Base-by-base conservation (phyloP, 2,888 invertebrate genomes). In the Sarcophaga caerulescens region DNA sequence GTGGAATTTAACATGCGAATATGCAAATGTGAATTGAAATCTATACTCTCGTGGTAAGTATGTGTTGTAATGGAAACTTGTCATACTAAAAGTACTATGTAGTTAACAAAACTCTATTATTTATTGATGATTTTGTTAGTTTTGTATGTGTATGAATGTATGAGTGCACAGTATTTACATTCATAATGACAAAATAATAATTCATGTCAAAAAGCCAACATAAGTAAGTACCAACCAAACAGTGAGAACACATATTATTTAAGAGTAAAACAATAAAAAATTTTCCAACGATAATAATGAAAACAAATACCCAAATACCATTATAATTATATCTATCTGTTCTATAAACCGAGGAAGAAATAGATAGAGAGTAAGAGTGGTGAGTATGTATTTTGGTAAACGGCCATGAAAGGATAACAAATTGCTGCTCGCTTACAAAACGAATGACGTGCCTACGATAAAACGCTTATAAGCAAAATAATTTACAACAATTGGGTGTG, bases 171-270 rank as follows among this genome's bases (percentile, higher is more conserved):
- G 52, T 52, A 52, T 17, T 73, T 73, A 21, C 44, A 68, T 77
- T 60, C 71, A 73, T 81, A 77, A 81, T 70, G 69, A 59, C 62
- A 74, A 66, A 74, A 78, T 73, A 77, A 78, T 85, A 79, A 85
- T 78, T 79, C 70, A 75, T 78, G 52, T 82, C 65, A 62, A 69
- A 85, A 74, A 81, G 60, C 35, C 82, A 79, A 47, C 17, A 10
- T 14, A 21, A 76, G 35, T 35, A 35, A 80, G 17, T 8, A 68
- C 23, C 52, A 10, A 17, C 21, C 47, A 73, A 17, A 19, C 47
- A 73, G 21, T 47, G 65, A 12, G 47, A 69, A 66, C 62, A 66
- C 35, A n/a, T 19, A 44, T 65, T 70, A 44, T 70, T 70, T 60
- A 65, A 44, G 25, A 12, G 10, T 63, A 60, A 63, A 76, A 82